Percentiles rank a stretch among this genome's conserved stretches.
phyloP scores from a whole-genome alignment of 2,113 vertebrate species.

The Oreochromis niloticus region DNA sequence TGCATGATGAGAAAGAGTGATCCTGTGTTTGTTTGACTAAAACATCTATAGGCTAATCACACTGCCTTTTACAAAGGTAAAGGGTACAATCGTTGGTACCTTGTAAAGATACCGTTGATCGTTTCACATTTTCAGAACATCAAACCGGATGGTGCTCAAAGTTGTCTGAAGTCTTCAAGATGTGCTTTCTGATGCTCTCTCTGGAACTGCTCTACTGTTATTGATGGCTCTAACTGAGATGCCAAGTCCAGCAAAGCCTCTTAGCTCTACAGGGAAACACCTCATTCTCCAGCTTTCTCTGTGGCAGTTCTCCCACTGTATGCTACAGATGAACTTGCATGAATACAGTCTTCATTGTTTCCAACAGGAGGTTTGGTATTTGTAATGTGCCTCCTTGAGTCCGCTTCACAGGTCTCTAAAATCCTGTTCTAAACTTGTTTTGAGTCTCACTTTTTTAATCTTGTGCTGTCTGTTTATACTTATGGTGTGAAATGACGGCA shows the following conservation, averaged over 20 bases:
- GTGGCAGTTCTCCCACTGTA: not conserved
- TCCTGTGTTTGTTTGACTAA: not conserved
- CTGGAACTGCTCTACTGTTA: not conserved
- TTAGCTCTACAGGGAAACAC: rapidly evolving
- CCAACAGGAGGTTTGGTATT: not conserved
- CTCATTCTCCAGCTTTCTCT: not conserved
- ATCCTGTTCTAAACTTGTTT: not conserved
- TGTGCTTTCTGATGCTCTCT: not conserved
- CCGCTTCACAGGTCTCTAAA: not conserved
- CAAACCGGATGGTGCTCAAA: not conserved
- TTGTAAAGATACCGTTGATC: not conserved
- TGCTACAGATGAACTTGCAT: not conserved
- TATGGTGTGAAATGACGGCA: not conserved
- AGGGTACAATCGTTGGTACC: not conserved
- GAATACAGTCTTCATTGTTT: not conserved
- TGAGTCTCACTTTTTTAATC: not conserved
- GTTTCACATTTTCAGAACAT: not conserved
- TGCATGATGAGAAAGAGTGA: not conserved
- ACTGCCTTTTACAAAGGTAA: not conserved
- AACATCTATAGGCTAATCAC: not conserved
- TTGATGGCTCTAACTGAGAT: not conserved
- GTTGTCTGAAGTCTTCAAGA: not conserved
- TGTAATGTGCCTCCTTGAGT: not conserved
- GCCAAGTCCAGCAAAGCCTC: not conserved
- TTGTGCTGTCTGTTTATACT: not conserved